phyloP scores from a whole-genome alignment of 2,113 vertebrate genomes.

The Oreochromis tanganicae region DNA sequence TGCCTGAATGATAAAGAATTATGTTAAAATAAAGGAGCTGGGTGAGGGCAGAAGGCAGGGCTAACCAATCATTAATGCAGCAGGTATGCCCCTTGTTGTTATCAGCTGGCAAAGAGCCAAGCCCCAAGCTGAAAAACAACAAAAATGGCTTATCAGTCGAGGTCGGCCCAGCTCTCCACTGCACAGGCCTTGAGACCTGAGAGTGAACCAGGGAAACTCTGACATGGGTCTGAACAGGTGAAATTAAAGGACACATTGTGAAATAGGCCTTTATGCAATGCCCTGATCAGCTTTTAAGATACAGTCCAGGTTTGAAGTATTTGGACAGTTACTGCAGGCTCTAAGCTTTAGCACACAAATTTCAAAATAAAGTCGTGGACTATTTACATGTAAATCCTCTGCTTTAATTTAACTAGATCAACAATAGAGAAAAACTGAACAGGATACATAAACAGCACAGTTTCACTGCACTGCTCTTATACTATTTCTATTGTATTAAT shows the following conservation, averaged over 20 bases:
- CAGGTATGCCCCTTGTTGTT: conserved; percentile 60
- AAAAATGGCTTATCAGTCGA: conserved; percentile 36
- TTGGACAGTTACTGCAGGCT: neutral
- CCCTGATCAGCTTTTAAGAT: neutral
- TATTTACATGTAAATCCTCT: neutral
- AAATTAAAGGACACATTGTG: neutral
- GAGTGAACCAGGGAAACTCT: conserved; percentile 18
- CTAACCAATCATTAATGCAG: conserved; percentile 69
- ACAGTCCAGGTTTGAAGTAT: neutral
- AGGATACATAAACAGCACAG: neutral
- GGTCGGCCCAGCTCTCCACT: conserved; percentile 21
- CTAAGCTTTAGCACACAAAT: neutral
- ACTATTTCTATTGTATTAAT: neutral
- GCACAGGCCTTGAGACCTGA: conserved; percentile 26
- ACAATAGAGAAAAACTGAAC: neutral
- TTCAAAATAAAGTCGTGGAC: neutral
- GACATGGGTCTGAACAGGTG: neutral
- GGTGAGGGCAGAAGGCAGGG: conserved; percentile 35
- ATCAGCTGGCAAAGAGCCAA: conserved; percentile 56
- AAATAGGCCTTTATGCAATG: neutral
- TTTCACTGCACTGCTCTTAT: neutral
- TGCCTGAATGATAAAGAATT: conserved; percentile 26
- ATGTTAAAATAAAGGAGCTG: conserved; percentile 41
- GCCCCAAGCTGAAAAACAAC: conserved; percentile 33
- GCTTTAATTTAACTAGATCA: neutral